Base-by-base conservation (phyloP, 2,888 invertebrate genomes). In the Clusia tigrina region DNA sequence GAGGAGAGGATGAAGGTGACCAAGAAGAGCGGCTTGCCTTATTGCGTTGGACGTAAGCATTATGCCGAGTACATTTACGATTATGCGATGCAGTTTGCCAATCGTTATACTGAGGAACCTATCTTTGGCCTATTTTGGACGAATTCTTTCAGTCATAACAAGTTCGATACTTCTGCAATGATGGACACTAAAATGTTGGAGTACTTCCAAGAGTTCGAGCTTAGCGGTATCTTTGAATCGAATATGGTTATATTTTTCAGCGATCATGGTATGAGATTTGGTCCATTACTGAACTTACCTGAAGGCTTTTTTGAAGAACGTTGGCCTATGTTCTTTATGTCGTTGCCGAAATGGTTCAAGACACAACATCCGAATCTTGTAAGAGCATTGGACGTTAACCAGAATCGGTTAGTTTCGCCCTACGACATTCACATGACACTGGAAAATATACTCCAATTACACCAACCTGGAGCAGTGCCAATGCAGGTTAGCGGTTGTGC, bases 111-210 rank as follows among this genome's bases (percentile, higher is more conserved):
- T 63, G 83, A 86, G 32, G 81, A 86, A 1, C 86, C 89, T 0
- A 89, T 86, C 71, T 93, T 93, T 73, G 91, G 91, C 0, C 83
- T 93, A 18, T 91, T 92, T 74, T 93, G 93, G 93, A 87, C 90
- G 67, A 92, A 91, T 72, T 88, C 90, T 6, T 89, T 90, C 62
- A 92, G 90, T 70, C 92, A 92, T 76, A 89, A 91, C 66, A 84
- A 86, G 54, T 85, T 89, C 54, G 89, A 88, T 69, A 85, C 87
- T 1, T 87, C 90, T 0, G 86, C 89, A 2, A 85, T 87, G 20
- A 89, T 90, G 84, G 93, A 93, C 74, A 77, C 72, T 0, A 85
- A 87, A 63, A 81, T 91, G 58, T 81, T 87, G 52, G 79, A 85
- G 25, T 89, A 90, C 72, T 84, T 91, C 58, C 82, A 86, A 53